Base-by-base conservation (phyloP, 2,888 invertebrate species). In the Argyresthia goedartella region DNA sequence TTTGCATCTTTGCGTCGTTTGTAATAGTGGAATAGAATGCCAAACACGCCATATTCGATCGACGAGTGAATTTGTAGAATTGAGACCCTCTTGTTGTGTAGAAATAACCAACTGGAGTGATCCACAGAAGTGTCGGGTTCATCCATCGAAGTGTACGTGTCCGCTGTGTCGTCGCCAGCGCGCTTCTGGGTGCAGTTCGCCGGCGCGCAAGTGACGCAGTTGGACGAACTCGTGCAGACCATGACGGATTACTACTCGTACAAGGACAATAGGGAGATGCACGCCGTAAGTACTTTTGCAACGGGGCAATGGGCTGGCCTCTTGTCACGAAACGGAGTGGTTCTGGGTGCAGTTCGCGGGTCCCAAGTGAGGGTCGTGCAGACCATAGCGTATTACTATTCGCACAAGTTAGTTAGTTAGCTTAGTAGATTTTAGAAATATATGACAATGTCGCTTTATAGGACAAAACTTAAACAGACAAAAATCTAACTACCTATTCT, bases 141-240 rank as follows among this genome's bases (percentile, higher is more conserved):
- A 1, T 89, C 89, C 14, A 90, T 95, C 67, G 93, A 96, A 67
- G 94, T 96, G 13, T 96, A 93, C 76, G 93, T 97, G 4, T 95
- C 95, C 0, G 95, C 96, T 0, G 91, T 95, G 57, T 92, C 93
- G 11, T 91, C 91, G 34, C 96, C 96, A 0, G 84, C 89, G 0
- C 87, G 89, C 10, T 97, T 97, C 81, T 97, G 96, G 95, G 89
- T 97, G 9, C 97, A 97, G 84, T 89, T 95, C 56, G 89, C 92
- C 52, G 93, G 94, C 0, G 89, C 92, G 0, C 90, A 91, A 60
- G 91, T 93, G 1, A 87, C 91, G 8, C 91, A 93, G 67, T 81
- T 97, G 13, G 95, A 97, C 71, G 89, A 91, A 49, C 81, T 97
- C 36, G 93, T 95, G 6, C 88, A 90, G 7, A 89, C 91, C 54